Evolutionary conservation across 1,140 invertebrate species (phyloP), one percentile per base, ranked within the genome.

Genomic region (Drosophila elegans): DNA sequence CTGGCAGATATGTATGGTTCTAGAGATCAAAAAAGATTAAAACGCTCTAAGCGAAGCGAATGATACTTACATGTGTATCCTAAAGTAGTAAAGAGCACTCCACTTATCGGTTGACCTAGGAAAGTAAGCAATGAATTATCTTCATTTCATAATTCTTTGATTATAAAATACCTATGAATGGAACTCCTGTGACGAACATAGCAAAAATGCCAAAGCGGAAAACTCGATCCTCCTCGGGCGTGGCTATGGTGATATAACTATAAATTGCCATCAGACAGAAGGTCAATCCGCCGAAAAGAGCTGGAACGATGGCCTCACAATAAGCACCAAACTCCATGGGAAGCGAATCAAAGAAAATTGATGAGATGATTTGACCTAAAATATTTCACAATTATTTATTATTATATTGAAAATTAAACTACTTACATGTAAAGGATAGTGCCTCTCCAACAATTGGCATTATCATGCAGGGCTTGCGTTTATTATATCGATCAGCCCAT

Each of bases 401-500:
- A 0, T 32, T 6, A 21, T 1, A 0, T 7, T 10, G 4, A 0
- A 7, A 4, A 1, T 29, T 56, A 6, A 27, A 25, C 6, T 42
- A 85, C 82, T 90, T 34, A 92, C 91, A 91, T 13, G 69, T 62
- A 27, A 85, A 92, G 4, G 61, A 66, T 5, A 92, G 41, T 0
- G 94, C 93, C 75, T 95, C 94, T 7, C 95, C 95, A 5, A 94
- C 62, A 32, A 95, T 93, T 2, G 95, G 95, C 27, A 95, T 66
- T 7, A 95, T 74, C 79, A 95, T 93, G 59, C 94, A 95, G 21
- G 95, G 93, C 92, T 96, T 96, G 41, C 95, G 80, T 63, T 94
- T 94, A 57, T 95, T 95, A 48, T 95, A 94, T 39, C 94, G 93
- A 84, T 95, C 95, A 68, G 95, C 95, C 94, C 94, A 94, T 1